Evolutionary conservation across 2,797 vertebrate species (phyloP), one percentile per base, ranked within the genome.

Genomic region (Dicrostonyx torquatus): DNA sequence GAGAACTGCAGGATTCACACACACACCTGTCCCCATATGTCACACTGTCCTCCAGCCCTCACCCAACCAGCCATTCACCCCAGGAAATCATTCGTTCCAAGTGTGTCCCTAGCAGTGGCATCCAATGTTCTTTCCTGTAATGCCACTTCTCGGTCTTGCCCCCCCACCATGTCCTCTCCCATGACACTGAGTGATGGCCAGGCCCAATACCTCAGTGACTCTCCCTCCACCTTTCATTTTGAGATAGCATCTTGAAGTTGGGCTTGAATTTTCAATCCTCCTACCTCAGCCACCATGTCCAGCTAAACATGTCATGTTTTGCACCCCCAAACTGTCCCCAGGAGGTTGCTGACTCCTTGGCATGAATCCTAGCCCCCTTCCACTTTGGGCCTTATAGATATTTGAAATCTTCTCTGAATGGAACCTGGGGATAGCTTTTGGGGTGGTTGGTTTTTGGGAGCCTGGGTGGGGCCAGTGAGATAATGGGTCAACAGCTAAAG

Each of bases 151-250:
- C 45, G 53, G 15, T 26, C 68, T 64, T 50, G 73, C 8, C 17
- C 66, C 45, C 29, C 12, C 37, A 0, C 18, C 43, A 43, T 4
- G 66, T 37, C 18, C 72, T 53, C 37, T 80, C 68, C 53, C 70
- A 24, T 5, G 22, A 37, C 60, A 68, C 55, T 1, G 0, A 34
- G n/a, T 4, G 1, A 9, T 0, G 0, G 8, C 43, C 79, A 18
- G 79, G 40, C 20, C 22, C 43, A 22, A 6, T 5, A 48, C 58
- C 43, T 13, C 6, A 84, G 58, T 64, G 24, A 29, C 15, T 26
- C 17, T 34, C 79, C 7, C 13, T 6, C 53, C 13, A 4, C 55
- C 37, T 31, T 26, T n/a, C 43, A 75, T 40, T 70, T 55, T 72
- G 66, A 72, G 48, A 72, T 34, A 72, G 34, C 29, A 40, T 72